Evolutionary conservation across 2,113 vertebrate species (phyloP), one percentile per base, ranked within the genome.

Genomic region (Pseudopipra pipra): DNA sequence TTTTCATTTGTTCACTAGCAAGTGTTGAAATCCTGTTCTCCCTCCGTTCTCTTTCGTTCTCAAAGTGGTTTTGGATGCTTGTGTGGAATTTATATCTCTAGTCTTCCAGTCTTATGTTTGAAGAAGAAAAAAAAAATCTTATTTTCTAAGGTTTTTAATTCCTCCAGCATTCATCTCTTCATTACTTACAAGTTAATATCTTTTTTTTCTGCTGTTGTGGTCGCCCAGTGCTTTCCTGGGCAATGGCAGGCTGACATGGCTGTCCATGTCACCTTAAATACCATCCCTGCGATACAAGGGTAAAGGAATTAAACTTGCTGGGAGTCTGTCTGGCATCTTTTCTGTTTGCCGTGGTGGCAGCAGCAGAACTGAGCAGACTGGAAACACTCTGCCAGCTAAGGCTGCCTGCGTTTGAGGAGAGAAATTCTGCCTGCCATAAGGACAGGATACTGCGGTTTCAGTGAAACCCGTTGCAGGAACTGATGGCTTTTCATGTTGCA

Each of bases 41-140:
- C 37, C 68, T 72, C 82, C 28, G 14, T 79, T 95, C 49, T 73
- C 33, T 78, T 92, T 94, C 35, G 28, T 67, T 95, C 75, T 85
- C 18, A 11, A 25, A 79, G 43, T 66, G 28, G 24, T 77, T 93
- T 90, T 91, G 72, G 47, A 56, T 86, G 65, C 65, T 49, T 55
- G 27, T 46, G 10, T 92, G 59, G 56, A 75, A 73, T 86, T 94
- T 85, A 1, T 72, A 70, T 80, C 78, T 85, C 37, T 46, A 19
- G 16, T 39, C 8, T 84, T 90, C 35, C 22, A 35, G 14, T 56
- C 55, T 61, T 62, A 35, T 59, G 43, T 47, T 61, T 84, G 44
- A 63, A 61, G 2, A 37, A 21, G 56, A 27, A 71, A 70, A 51
- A 52, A 18, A 14, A n/a, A n/a, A 37, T 35, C 8, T 8, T 15